phyloP scores from a whole-genome alignment of 2,113 vertebrate genomes.

The Herpetotheres cachinnans region DNA sequence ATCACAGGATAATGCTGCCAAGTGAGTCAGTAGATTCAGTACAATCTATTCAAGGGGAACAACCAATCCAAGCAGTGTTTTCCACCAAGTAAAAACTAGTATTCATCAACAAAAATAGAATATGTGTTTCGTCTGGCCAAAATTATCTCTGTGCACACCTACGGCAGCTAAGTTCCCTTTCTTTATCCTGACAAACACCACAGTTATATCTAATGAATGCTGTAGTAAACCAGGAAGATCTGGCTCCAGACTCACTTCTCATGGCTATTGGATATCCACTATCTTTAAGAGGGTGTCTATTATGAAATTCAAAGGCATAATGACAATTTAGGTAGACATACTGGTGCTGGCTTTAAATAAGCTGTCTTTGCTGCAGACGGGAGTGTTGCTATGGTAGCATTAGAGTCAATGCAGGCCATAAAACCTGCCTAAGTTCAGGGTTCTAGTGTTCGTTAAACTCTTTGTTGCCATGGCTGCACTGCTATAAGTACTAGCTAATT shows the following conservation, averaged over 20 bases:
- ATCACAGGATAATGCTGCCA: not conserved
- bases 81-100: not conserved
- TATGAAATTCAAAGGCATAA: not conserved
- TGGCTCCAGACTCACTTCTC: not conserved
- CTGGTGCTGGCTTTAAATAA: not conserved
- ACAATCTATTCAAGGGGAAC: not conserved
- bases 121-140: not conserved
- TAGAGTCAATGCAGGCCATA: not conserved
- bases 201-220: not conserved
- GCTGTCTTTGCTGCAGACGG: not conserved
- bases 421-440: not conserved
- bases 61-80: not conserved
- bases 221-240: not conserved
- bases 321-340: not conserved
- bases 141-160: not conserved
- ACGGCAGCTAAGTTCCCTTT: not conserved
- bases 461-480: slow-evolving; percentile 10
- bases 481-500: not conserved
- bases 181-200: not conserved
- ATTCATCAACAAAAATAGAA: not conserved
- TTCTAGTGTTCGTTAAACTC: not conserved
- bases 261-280: not conserved
- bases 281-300: not conserved
- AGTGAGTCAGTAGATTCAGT: not conserved
- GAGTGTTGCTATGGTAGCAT: slow-evolving; percentile 37